Evolutionary conservation across 2,113 vertebrate genomes (phyloP), one percentile per base, ranked within the genome.

Genomic region (Melanotaenia duboulayi): DNA sequence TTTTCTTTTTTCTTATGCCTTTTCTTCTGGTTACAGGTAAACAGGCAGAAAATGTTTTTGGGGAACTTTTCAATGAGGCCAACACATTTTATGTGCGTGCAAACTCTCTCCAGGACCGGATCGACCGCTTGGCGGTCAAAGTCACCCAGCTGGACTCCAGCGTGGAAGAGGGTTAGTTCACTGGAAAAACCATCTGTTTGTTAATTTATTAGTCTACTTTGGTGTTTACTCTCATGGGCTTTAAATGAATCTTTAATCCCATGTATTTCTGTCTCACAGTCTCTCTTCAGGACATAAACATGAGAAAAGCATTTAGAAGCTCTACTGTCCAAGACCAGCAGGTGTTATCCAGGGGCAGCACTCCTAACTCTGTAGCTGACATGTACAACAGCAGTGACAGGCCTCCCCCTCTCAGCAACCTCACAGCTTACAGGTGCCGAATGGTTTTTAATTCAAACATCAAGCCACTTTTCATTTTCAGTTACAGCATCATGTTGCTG

Each of bases 31-130:
- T 51, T 80, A 51, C 39, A 99, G 97, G 97, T 92, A 97, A 96
- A 85, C 97, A 99, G 87, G 97, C 97, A 42, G 97, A 99, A 94
- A 97, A 98, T 87, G 95, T 99, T 86, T 99, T 98, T 80, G 96
- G 96, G 28, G 97, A 99, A 87, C 89, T 99, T 88, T 98, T 99
- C 89, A 96, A 96, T 65, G 97, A 99, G 88, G 97, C 97, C 71
- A 98, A 97, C 93, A 96, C 94, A 80, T 99, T 99, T 91, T 97
- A 97, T 81, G 89, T 94, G 85, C 95, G 97, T 73, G 95, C 97
- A 71, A 98, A 97, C 92, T 96, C 95, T 69, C 96, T 99, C 79
- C 97, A 99, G 94, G 96, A 98, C 87, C 95, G 97, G 62, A 96
- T 98, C 22, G 97, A 99, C 92, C 95, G 94, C 20, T 94, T 99